Conservation (phyloP, 2,113 vertebrate genomes). For the Phasianus colchicus region DNA sequence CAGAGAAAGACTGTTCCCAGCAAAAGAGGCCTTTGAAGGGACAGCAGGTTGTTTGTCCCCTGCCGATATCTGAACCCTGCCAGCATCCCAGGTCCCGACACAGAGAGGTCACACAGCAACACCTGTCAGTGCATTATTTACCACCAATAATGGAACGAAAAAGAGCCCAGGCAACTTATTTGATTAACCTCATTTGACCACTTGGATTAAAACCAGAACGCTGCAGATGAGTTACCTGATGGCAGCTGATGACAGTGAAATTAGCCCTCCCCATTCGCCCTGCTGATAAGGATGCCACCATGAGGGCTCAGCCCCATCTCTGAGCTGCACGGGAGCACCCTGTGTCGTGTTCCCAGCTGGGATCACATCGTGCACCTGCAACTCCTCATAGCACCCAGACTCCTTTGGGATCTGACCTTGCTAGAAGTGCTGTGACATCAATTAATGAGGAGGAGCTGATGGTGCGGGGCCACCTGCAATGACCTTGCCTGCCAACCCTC, state of each 20-base stretch:
- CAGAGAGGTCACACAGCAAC: background rate
- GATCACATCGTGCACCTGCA: fast-evolving
- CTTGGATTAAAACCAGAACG: background rate
- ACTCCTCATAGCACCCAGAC: background rate
- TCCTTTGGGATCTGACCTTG: background rate
- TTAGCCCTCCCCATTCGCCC: background rate
- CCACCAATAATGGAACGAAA: background rate
- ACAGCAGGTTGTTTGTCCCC: background rate
- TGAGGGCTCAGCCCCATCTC: background rate
- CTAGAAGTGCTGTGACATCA: background rate
- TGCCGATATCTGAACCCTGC: background rate
- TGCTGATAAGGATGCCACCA: background rate
- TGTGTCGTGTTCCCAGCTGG: background rate
- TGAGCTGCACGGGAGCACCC: fast-evolving
- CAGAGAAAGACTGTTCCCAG: background rate
- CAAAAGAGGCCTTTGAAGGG: background rate
- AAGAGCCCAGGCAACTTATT: background rate
- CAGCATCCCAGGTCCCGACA: background rate
- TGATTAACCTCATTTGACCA: background rate
- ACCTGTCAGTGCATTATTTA: background rate
- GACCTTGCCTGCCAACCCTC: conserved; percentile 46
- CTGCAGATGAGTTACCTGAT: background rate
- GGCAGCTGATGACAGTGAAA: background rate
- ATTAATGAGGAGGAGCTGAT: conserved; percentile 26
- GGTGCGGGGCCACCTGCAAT: background rate